Percentiles rank a stretch among this genome's conserved stretches.
phyloP scores from a whole-genome alignment of 2,888 invertebrate genomes.

The Scaptomyza cyrtandrae region DNA sequence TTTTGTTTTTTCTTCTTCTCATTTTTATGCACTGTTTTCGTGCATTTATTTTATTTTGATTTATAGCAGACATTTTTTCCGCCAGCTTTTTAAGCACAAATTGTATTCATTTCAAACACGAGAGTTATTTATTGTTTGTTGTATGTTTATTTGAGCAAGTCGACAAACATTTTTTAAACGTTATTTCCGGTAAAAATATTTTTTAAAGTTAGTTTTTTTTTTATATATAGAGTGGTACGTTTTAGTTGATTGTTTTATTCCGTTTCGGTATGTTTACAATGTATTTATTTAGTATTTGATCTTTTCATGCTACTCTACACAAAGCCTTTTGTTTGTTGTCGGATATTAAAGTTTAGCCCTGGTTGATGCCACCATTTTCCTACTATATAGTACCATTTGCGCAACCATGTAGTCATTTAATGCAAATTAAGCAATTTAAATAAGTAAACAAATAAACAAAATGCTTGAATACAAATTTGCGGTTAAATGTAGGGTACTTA shows the following conservation, averaged over 20 bases:
- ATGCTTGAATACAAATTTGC: slow-evolving; percentile 52
- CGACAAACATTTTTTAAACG: slow-evolving; percentile 21
- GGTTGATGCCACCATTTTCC: slow-evolving; percentile 16
- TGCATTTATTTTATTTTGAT: slow-evolving; percentile 43
- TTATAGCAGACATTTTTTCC: slow-evolving; percentile 39
- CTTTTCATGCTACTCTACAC: slow-evolving; percentile 24
- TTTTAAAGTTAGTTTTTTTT: not conserved
- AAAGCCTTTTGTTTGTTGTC: slow-evolving; percentile 23
- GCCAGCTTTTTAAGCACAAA: slow-evolving; percentile 4
- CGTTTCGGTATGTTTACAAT: not conserved
- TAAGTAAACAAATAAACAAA: slow-evolving; percentile 68
- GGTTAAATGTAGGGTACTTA: slow-evolving; percentile 48
- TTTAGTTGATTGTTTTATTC: not conserved
- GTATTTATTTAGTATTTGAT: slow-evolving; percentile 13
- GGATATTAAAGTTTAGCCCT: slow-evolving; percentile 19
- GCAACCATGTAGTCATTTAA: slow-evolving; percentile 59
- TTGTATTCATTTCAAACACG: slow-evolving; percentile 8
- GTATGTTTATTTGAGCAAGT: slow-evolving; percentile 38
- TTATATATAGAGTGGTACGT: not conserved
- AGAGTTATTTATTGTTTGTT: slow-evolving; percentile 21
- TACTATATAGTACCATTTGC: slow-evolving; percentile 21
- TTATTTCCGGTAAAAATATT: slow-evolving; percentile 12
- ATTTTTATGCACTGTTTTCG: slow-evolving; percentile 24
- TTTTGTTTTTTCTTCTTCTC: not conserved
- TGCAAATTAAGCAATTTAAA: slow-evolving; percentile 80